phyloP scores from a whole-genome alignment of 2,797 vertebrate genomes.

The Phrynocephalus guinanensis region DNA sequence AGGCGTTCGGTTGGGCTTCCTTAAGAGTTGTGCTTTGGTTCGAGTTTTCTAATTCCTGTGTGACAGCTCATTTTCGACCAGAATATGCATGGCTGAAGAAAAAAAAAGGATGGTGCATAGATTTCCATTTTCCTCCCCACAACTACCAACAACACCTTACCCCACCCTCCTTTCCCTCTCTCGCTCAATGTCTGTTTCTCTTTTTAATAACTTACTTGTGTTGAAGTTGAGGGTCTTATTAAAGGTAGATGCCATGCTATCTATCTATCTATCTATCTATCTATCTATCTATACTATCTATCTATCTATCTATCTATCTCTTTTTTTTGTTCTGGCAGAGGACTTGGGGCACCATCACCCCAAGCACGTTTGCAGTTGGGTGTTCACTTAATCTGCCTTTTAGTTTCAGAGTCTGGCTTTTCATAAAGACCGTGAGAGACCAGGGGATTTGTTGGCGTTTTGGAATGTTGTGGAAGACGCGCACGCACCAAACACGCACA shows the following conservation, averaged over 20 bases:
- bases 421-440: constrained; percentile 29
- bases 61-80: constrained; percentile 61
- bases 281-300: constrained; percentile 28
- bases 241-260: constrained; percentile 36
- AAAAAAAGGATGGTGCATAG: constrained; percentile 48
- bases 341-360: constrained; percentile 16
- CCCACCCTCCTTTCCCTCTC: neutral
- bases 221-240: constrained; percentile 59
- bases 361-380: constrained; percentile 29
- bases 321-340: neutral
- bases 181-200: too few species aligned
- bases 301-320: neutral
- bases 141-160: neutral
- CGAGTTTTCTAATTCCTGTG: constrained; percentile 35
- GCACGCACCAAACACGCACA: neutral
- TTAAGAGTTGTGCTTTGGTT: constrained; percentile 38
- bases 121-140: constrained; percentile 44
- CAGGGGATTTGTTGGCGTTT: constrained; percentile 31
- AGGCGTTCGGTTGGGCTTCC: constrained; percentile 60
- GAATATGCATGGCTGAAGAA: constrained; percentile 48
- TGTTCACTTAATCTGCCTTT: constrained; percentile 28
- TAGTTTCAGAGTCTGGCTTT: constrained; percentile 44
- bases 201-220: constrained; percentile 59
- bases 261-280: constrained; percentile 5
- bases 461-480: constrained; percentile 2